These are phyloP conservation scores for Eriosoma lanigerum DNA, from an alignment of 1,140 invertebrate species.

Conservation along the genomic window DNA sequence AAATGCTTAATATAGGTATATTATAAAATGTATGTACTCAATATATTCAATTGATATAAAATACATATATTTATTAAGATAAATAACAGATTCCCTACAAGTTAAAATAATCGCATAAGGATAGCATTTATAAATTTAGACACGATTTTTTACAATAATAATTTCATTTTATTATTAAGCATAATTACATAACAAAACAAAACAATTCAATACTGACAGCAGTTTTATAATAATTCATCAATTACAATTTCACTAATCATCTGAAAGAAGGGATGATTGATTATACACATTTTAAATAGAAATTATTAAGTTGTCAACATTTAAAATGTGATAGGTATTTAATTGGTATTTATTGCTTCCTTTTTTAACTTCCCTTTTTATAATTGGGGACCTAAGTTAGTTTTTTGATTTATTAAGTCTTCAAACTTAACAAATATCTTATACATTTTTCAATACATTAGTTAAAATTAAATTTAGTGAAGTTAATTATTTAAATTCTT, in stretches of 20 bases:
- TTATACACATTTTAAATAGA: neutral
- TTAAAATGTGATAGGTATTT: neutral
- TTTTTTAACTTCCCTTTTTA: neutral
- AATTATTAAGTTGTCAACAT: slow-evolving; percentile 11
- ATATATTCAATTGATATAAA: neutral
- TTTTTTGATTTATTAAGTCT: neutral
- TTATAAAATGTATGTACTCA: neutral
- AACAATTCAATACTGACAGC: neutral
- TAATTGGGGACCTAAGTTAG: neutral
- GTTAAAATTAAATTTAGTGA: neutral
- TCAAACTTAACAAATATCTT: neutral
- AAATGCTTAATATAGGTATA: neutral
- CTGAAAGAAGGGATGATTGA: slow-evolving; percentile 3
- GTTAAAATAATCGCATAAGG: neutral
- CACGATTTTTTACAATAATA: neutral
- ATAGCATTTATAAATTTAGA: neutral
- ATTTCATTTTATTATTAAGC: neutral
- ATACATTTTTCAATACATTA: neutral
- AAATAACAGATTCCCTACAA: neutral
- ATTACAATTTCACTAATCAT: neutral
- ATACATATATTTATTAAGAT: neutral
- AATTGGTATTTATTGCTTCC: slow-evolving; percentile 35
- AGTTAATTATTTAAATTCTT: neutral
- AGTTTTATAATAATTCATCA: neutral
- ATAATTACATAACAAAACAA: neutral